phyloP scores from a whole-genome alignment of 2,888 invertebrate species.

The Macrosoma leucophasiata region DNA sequence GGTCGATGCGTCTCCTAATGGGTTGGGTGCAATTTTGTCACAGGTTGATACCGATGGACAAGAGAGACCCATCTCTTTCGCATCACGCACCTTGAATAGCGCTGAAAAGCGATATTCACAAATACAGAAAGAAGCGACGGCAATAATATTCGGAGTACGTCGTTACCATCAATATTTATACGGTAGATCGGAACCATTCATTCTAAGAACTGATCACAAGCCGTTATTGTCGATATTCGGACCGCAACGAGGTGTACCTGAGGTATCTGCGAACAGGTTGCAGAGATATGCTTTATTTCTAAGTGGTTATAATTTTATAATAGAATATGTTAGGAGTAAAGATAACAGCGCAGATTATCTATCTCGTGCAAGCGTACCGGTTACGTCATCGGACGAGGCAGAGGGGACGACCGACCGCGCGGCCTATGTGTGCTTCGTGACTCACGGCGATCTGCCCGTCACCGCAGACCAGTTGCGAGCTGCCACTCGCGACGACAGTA shows the following conservation, averaged over 20 bases:
- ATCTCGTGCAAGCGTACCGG: slow-evolving; percentile 5
- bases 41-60: slow-evolving; percentile 6
- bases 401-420: slow-evolving; percentile 1
- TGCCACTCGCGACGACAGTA: slow-evolving; percentile 2
- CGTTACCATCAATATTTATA: slow-evolving; percentile 21
- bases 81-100: slow-evolving; percentile 11
- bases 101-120: slow-evolving; percentile 12
- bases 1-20: slow-evolving; percentile 11
- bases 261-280: slow-evolving; percentile 22
- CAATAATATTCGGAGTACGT: slow-evolving; percentile 12
- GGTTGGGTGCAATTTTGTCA: slow-evolving; percentile 17
- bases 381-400: background rate
- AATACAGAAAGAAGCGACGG: slow-evolving; percentile 14
- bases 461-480: background rate
- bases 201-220: slow-evolving; percentile 8
- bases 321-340: slow-evolving; percentile 11
- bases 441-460: slow-evolving; percentile 1
- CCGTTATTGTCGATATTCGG: slow-evolving; percentile 4
- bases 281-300: slow-evolving; percentile 9
- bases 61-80: slow-evolving; percentile 18
- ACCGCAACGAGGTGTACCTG: slow-evolving; percentile 21
- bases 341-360: slow-evolving; percentile 8
- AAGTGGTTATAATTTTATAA: background rate
- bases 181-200: slow-evolving; percentile 6
- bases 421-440: slow-evolving; percentile 8